These are phyloP conservation scores for Molossus molossus DNA, from an alignment of 2,797 vertebrate species.

Conservation along the genomic window DNA sequence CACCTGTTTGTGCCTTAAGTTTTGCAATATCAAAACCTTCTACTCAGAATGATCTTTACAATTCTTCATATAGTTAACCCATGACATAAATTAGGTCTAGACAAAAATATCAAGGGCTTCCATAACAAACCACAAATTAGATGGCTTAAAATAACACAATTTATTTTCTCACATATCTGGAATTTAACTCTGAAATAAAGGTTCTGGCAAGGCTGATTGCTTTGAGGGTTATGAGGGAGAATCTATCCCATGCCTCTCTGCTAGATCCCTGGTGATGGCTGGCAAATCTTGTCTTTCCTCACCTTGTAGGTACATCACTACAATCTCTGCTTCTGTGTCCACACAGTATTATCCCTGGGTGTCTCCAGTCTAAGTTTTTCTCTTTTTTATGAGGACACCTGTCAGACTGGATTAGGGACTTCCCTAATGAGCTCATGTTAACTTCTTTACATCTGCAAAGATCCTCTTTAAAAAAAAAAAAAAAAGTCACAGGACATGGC, in stretches of 20 bases:
- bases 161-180: background rate
- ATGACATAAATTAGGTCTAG: background rate
- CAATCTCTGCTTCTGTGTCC: background rate
- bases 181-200: background rate
- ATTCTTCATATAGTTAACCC: background rate
- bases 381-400: background rate
- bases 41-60: background rate
- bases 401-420: background rate
- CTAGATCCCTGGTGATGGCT: background rate
- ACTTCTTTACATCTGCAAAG: background rate
- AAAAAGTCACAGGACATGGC: too few relatives aligned
- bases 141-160: background rate
- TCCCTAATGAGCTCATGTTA: background rate
- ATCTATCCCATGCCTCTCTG: accelerated
- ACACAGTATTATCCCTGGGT: background rate
- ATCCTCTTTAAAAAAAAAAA: background rate
- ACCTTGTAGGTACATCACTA: accelerated
- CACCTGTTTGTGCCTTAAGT: background rate
- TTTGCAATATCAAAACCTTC: background rate
- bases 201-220: accelerated
- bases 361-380: background rate
- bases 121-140: background rate
- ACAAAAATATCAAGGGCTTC: background rate
- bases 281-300: background rate
- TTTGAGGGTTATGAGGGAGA: background rate